Base-by-base conservation (phyloP, 2,888 invertebrate genomes). In the Endomychus coccineus region DNA sequence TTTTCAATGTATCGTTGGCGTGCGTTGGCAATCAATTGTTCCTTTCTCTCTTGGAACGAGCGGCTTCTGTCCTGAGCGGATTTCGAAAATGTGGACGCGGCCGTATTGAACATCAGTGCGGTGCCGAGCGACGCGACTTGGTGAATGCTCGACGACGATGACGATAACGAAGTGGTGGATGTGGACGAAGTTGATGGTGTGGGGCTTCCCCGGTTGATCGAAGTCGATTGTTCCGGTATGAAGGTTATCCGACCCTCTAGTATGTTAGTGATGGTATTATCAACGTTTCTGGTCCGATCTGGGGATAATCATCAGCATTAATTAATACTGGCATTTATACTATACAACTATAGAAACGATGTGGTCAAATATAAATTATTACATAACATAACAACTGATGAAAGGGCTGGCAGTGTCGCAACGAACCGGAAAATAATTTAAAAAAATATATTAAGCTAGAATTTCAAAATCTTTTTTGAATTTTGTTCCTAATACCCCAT, bases 31-130 rank as follows among this genome's bases (percentile, higher is more conserved):
- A 89, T 78, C 70, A 90, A 78, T 54, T 77, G 75, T 31, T 77
- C 73, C 62, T 89, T 90, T 39, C 80, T 68, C 55, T 88, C 86
- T 52, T 84, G 80, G 65, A 86, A 85, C 44, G 85, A 81, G 49
- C 78, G 64, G 56, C 78, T 80, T 13, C 85, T 64, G 46, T 81
- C 81, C 25, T 68, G 67, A 0, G 77, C 74, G 6, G 69, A 71
- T 45, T 68, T 69, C 0, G 74, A 71, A 63, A 77, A 78, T 4
- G 64, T 59, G 2, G 70, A 66, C 0, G 65, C 65, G 6, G 62
- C 64, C 3, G 62, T 61, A 43, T 56, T 59, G 22, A 62, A 55
- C 4, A n/a, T 46, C 34, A 28, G 43, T 35, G 10, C 34, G 34
- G 29, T 17, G 34, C 10, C 28, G 25, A 29, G 25, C 36, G 5